Base-by-base conservation (phyloP, 30 jellyfish, hydroid and myxozoan genomes). In the Pelagia noctiluca region DNA sequence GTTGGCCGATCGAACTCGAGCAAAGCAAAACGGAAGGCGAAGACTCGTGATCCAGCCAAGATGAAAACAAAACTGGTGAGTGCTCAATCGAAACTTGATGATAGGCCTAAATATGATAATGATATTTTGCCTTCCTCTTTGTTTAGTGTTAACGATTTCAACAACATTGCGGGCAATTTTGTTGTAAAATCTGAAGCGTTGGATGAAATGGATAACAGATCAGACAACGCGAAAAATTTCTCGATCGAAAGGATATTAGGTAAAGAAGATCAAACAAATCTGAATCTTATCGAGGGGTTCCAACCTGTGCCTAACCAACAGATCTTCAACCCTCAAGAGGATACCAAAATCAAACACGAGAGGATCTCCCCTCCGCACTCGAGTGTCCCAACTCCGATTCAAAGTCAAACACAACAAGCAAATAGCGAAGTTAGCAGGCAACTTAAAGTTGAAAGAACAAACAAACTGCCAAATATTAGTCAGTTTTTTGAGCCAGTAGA, bases 401-500 rank as follows among this genome's bases (percentile, higher is more conserved):
- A 48, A n/a, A 36, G 75, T n/a, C 48, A 69, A n/a, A 71, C 69
- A 11, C 24, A 60, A 4, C 64, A 57, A 0, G 68, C 22, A n/a
- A 68, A 37, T 21, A 21, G 32, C 24, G 88, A 65, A 13, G 35
- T 24, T 33, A 52, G 19, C 23, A 83, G 70, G 7, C 70, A 50
- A 35, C 62, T 35, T 22, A 71, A 31, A 19, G 64, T 21, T 8
- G 93, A 70, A 30, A 53, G 78, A 71, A 65, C 64, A 3, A 47
- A 60, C 13, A 79, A 79, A 32, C 52, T 88, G 50, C 97, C 97
- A 66, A 88, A 88, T 50, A 88, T 88, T 50, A 88, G 97, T 62
- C 97, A 78, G 53, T 88, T 88, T 80, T 88, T 88, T 42, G 91
- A 88, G 84, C 97, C 97, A 22, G 88, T 88, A 10, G 97, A 88